A percentile compares a stretch with the other conserved stretches of the same genome.
phyloP scores from a whole-genome alignment of 2,797 vertebrate species.

The Acanthurus lineatus region DNA sequence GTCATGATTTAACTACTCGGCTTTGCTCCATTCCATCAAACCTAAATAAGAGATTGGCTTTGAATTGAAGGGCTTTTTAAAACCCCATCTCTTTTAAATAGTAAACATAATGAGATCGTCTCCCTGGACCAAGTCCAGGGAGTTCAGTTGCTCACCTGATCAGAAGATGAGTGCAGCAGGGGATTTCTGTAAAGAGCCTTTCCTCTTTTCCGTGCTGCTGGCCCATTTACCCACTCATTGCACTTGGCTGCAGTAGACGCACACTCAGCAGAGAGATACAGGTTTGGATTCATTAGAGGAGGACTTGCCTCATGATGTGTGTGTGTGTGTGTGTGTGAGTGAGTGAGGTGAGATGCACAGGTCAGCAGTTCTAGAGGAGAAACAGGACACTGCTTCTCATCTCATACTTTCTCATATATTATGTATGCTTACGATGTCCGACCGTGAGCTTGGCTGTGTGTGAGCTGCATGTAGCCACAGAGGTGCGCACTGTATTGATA shows the following conservation, averaged over 20 bases:
- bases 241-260: slow-evolving; percentile 62
- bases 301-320: slow-evolving; percentile 36
- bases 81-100: not conserved
- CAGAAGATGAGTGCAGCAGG: not conserved
- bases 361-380: slow-evolving; percentile 82
- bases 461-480: slow-evolving; percentile 17
- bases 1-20: not conserved
- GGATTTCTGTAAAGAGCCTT: slow-evolving; percentile 2
- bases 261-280: slow-evolving; percentile 64
- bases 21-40: not conserved
- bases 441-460: slow-evolving; percentile 18
- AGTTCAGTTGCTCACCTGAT: slow-evolving; percentile 4
- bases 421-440: slow-evolving; percentile 68
- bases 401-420: slow-evolving; percentile 76
- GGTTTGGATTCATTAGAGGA: slow-evolving; percentile 54
- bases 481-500: slow-evolving; percentile 11
- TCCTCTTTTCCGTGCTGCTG: slow-evolving; percentile 7
- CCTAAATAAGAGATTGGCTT: not conserved
- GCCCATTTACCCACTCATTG: slow-evolving; percentile 27
- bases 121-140: not conserved
- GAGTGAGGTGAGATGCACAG: slow-evolving; percentile 35
- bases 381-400: slow-evolving; percentile 70
- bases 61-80: not conserved
- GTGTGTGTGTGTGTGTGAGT: slow-evolving; percentile 38
- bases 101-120: too few species aligned